phyloP scores from a whole-genome alignment of 2,797 vertebrate species.

The Buceros bicornis region DNA sequence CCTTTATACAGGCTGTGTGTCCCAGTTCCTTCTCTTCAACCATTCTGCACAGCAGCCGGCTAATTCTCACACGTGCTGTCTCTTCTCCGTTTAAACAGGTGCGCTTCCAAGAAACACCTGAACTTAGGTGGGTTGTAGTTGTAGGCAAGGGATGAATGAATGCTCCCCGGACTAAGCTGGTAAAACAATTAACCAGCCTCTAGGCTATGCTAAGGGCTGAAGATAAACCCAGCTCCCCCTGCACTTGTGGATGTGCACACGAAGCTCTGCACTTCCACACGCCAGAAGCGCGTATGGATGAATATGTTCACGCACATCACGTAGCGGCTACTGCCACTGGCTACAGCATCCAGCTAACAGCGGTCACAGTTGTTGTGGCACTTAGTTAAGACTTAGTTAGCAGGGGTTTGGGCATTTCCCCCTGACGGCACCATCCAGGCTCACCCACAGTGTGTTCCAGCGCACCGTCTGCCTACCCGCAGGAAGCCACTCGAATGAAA shows the following conservation, averaged over 20 bases:
- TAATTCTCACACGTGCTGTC: background rate
- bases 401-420: background rate
- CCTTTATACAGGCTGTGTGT: background rate
- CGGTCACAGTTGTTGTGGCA: background rate
- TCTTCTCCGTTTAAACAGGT: fast-evolving
- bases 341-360: background rate
- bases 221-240: background rate
- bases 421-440: background rate
- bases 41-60: background rate
- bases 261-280: fast-evolving
- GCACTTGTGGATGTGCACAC: fast-evolving
- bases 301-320: fast-evolving
- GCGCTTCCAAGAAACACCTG: fast-evolving
- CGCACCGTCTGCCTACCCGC: background rate
- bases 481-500: background rate
- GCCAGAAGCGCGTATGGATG: fast-evolving
- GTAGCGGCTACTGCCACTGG: background rate
- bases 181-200: background rate
- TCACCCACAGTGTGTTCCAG: background rate
- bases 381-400: background rate
- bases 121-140: background rate
- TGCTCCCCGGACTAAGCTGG: background rate
- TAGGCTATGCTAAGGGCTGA: background rate
- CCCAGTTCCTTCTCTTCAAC: background rate
- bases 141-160: background rate